Evolutionary conservation across 2,113 vertebrate genomes (phyloP).

Genomic region (Elephas maximus): DNA sequence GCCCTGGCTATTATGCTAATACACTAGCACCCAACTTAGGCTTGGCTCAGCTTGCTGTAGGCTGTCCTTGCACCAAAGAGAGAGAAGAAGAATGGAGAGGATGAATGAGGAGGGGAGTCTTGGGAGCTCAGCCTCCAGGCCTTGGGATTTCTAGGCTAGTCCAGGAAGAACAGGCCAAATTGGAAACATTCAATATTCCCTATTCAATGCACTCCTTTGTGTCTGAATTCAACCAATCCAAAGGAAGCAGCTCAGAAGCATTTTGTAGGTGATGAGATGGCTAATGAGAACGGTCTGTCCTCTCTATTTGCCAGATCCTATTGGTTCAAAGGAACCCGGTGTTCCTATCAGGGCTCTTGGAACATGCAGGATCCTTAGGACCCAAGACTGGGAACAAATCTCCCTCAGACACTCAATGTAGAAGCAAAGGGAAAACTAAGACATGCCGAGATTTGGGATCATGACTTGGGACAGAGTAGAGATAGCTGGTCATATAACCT

Average conservation of each 20-base stretch:
- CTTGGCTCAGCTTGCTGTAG: background rate
- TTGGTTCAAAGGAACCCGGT: background rate
- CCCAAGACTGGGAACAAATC: background rate
- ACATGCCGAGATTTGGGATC: background rate
- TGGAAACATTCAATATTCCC: background rate
- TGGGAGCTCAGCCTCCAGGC: accelerated
- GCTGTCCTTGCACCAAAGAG: background rate
- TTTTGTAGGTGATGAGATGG: constrained; percentile 44
- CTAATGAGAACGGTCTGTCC: background rate
- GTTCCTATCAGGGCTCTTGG: background rate
- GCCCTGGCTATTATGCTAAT: background rate
- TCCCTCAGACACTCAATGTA: background rate
- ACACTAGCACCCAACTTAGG: background rate
- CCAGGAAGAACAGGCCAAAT: background rate
- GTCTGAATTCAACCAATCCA: constrained; percentile 50
- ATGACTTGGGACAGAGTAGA: background rate
- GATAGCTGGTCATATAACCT: too few species aligned
- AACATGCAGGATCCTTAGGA: background rate
- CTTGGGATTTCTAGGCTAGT: background rate
- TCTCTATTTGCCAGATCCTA: background rate
- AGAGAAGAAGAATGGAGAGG: background rate
- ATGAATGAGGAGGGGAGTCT: background rate
- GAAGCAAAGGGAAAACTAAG: background rate
- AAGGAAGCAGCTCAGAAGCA: constrained; percentile 43
- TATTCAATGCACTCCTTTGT: background rate